Evolutionary conservation across 2,888 invertebrate species (phyloP), one percentile per base, ranked within the genome.

Genomic region (Ganaspis brasiliensis): DNA sequence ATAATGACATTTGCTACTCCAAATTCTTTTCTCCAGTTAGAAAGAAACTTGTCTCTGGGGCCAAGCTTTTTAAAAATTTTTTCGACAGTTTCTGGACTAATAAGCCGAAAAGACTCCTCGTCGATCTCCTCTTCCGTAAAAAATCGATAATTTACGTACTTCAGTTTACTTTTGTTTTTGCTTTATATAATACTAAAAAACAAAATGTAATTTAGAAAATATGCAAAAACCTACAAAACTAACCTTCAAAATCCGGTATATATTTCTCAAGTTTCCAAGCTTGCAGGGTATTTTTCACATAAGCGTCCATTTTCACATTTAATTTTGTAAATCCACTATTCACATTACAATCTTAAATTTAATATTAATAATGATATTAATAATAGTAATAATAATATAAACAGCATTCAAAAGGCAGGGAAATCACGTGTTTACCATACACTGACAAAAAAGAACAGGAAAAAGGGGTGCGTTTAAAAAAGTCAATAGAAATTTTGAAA

Each of bases 1-100:
- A 52, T 16, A 2, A 52, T 16, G 6, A 52, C n/a, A 52, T 2
- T 52, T 10, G 1, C 2, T 2, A 19, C 2, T 52, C 16, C n/a
- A 52, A 52, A 52, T 19, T 52, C 52, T 52, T 16, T 52, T 16
- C 52, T 52, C 52, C 52, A 52, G 2, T 52, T 52, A n/a, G 52
- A n/a, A 9, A 52, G 8, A 19, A 52, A 52, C n/a, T 52, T 52
- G n/a, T 52, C 52, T 2, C 52, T n/a, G 1, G 52, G 52, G 14
- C 52, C 52, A 2, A 52, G 19, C 19, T 52, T 52, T 2, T 6
- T n/a, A 52, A 52, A 16, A 16, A 52, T n/a, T 19, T 19, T n/a
- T 52, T 52, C 52, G n/a, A 52, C 19, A 4, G 52, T 16, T 2
- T 52, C 16, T 2, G n/a, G 4, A 12, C 52, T 52, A 2, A 52